Evolutionary conservation across 2,888 invertebrate species (phyloP).

Genomic region (Macrosiphum euphorbiae): DNA sequence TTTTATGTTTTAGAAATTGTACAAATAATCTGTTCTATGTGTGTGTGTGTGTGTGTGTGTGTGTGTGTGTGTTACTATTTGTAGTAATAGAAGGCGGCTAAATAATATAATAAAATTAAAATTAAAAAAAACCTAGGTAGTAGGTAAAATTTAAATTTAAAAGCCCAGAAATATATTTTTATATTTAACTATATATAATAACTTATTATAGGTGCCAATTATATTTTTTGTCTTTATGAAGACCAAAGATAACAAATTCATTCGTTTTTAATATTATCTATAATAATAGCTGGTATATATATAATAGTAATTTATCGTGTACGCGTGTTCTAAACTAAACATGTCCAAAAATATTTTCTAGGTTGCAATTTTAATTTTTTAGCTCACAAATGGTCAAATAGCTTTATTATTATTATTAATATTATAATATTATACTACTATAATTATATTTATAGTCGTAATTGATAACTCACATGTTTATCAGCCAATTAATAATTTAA

Average conservation of each 20-base stretch:
- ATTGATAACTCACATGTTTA: not conserved
- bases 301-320: not conserved
- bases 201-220: not conserved
- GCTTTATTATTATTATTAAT: not conserved
- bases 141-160: not conserved
- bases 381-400: not conserved
- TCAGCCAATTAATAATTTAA: not conserved
- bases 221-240: not conserved
- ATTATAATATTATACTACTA: not conserved
- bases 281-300: not conserved
- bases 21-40: not conserved
- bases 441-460: not conserved
- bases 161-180: not conserved
- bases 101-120: not conserved
- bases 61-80: not conserved
- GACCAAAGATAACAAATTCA: not conserved
- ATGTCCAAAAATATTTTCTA: not conserved
- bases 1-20: not conserved
- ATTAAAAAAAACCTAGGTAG: not conserved
- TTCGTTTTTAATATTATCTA: not conserved
- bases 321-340: not conserved
- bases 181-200: not conserved
- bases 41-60: not conserved
- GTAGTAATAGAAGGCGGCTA: not conserved
- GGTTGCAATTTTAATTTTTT: not conserved